Percentiles rank a stretch among this genome's conserved stretches.
Evolutionary conservation across 2,888 invertebrate species (phyloP).

Genomic region (Temnothorax unifasciatus): DNA sequence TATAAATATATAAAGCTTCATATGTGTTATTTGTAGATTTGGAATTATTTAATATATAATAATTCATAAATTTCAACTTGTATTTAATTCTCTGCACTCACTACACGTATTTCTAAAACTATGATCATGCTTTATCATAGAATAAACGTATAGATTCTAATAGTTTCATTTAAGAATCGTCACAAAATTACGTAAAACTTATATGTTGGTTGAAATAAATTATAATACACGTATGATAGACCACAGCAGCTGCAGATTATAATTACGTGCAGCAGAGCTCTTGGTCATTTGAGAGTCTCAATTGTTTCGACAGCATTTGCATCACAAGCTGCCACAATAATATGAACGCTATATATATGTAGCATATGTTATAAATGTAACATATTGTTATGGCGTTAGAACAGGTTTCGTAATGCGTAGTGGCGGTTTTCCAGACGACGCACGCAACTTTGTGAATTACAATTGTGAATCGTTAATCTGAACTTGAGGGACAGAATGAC

Average conservation of each 20-base stretch:
- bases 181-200: background rate
- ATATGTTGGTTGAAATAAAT: background rate
- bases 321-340: slow-evolving; percentile 26
- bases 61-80: background rate
- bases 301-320: slow-evolving; percentile 32
- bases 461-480: slow-evolving; percentile 45
- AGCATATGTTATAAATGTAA: slow-evolving; percentile 19
- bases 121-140: background rate
- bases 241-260: background rate
- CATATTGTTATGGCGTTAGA: slow-evolving; percentile 31
- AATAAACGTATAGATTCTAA: background rate
- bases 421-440: slow-evolving; percentile 34
- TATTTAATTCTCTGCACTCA: background rate
- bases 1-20: background rate
- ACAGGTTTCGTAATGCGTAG: slow-evolving; percentile 33
- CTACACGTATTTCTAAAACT: background rate
- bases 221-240: background rate
- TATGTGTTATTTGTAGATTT: no score
- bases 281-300: slow-evolving; percentile 14
- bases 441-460: slow-evolving; percentile 44
- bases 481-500: slow-evolving; percentile 43
- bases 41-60: background rate
- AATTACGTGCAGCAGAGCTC: background rate
- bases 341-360: slow-evolving; percentile 16
- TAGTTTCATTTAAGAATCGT: background rate